phyloP scores from a whole-genome alignment of 2,113 vertebrate genomes.

The Gambusia affinis region DNA sequence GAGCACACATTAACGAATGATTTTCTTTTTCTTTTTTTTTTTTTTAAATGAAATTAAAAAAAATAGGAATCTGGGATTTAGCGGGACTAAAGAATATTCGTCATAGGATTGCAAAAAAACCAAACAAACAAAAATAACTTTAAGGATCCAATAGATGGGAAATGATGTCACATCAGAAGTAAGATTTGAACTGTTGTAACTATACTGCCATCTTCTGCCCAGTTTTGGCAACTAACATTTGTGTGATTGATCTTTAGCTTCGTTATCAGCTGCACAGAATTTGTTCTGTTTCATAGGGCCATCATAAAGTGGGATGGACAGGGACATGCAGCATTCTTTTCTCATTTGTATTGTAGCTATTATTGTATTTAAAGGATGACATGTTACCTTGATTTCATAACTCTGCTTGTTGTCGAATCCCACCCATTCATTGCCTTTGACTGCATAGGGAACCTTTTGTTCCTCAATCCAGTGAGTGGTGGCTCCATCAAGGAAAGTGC shows the following conservation, averaged over 20 bases:
- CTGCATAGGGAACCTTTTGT: constrained; percentile 81
- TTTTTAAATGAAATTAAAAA: too few relatives aligned
- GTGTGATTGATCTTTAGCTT: not conserved
- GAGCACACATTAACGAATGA: too few relatives aligned
- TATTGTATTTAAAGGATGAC: not conserved
- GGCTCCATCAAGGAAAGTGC: constrained; percentile 72
- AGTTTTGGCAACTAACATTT: not conserved
- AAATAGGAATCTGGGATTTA: too few relatives aligned
- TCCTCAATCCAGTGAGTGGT: constrained; percentile 72
- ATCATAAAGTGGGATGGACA: not conserved
- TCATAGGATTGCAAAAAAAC: too few relatives aligned
- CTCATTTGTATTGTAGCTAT: not conserved
- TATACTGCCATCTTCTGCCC: constrained; percentile 27
- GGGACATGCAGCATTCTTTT: not conserved
- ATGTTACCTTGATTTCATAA: constrained; percentile 78
- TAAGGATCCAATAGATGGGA: too few relatives aligned
- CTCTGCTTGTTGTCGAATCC: constrained; percentile 81
- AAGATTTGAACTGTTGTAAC: not conserved
- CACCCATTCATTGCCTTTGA: constrained; percentile 78
- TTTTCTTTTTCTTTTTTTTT: too few relatives aligned
- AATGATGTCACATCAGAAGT: too few relatives aligned
- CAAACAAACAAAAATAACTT: too few relatives aligned
- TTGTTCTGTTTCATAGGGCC: not conserved
- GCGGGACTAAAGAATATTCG: too few relatives aligned
- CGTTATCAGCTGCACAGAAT: not conserved